Evolutionary conservation across 2,113 vertebrate genomes (phyloP).

Genomic region (Crotalus helleri): DNA sequence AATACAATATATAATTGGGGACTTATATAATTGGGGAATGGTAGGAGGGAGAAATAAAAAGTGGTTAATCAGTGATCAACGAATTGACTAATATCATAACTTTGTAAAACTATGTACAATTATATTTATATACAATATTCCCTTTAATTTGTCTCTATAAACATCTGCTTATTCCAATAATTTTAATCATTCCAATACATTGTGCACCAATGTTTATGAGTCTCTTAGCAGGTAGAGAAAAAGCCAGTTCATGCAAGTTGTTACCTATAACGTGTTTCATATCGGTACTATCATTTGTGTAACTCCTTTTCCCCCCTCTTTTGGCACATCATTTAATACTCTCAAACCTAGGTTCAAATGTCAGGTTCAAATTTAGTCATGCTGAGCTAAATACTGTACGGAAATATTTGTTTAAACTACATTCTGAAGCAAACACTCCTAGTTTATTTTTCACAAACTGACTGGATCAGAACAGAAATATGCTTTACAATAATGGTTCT

Average conservation of each 20-base stretch:
- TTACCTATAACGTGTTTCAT: not conserved
- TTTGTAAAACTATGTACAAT: not conserved
- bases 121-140: not conserved
- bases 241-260: not conserved
- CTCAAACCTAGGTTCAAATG: not conserved
- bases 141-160: not conserved
- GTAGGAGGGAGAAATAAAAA: not conserved
- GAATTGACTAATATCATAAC: not conserved
- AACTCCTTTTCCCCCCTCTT: not conserved
- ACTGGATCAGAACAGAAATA: not conserved
- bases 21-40: not conserved
- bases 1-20: not conserved
- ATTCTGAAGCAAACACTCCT: not conserved
- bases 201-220: not conserved
- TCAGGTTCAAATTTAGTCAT: not conserved
- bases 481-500: not conserved
- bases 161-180: not conserved
- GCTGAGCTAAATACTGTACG: not conserved
- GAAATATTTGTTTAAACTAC: not conserved
- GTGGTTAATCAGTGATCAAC: not conserved
- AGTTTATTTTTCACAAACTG: not conserved
- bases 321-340: not conserved
- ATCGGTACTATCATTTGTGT: not conserved
- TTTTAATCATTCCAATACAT: not conserved
- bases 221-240: not conserved